These are phyloP conservation scores for Neotragus moschatus DNA, from an alignment of 2,113 vertebrate species.

Conservation along the genomic window DNA sequence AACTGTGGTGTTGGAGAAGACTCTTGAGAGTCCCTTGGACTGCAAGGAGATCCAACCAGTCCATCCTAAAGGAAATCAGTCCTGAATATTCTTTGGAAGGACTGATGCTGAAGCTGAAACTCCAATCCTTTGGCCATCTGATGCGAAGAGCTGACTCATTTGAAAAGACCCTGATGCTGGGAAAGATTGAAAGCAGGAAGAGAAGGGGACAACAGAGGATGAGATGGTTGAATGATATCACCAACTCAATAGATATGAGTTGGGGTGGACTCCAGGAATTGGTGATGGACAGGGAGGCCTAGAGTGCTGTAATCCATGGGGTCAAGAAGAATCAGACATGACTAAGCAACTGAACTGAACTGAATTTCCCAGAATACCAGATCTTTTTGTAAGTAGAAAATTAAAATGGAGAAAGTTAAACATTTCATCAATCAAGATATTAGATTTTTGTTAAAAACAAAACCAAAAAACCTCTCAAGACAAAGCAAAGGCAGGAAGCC, in stretches of 20 bases:
- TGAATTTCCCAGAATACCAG: neutral
- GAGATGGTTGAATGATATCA: neutral
- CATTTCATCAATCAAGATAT: neutral
- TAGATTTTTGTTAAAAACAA: neutral
- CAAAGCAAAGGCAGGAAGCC: neutral
- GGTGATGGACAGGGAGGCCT: neutral
- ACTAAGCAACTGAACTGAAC: neutral
- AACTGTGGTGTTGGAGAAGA: neutral
- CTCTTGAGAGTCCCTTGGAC: neutral
- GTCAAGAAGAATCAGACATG: neutral
- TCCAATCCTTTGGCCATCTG: neutral
- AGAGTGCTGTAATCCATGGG: neutral
- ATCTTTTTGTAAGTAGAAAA: neutral
- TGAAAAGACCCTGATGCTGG: neutral
- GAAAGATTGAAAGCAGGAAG: neutral
- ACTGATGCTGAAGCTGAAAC: neutral
- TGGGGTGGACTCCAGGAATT: neutral
- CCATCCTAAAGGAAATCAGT: neutral
- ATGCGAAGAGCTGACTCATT: neutral
- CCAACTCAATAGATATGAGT: accelerated
- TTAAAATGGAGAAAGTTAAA: neutral
- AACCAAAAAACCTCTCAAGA: neutral
- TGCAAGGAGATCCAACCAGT: neutral
- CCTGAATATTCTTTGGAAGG: neutral
- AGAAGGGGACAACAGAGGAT: neutral